Evolutionary conservation across 2,888 invertebrate species (phyloP).

Genomic region (Fragum sueziense): DNA sequence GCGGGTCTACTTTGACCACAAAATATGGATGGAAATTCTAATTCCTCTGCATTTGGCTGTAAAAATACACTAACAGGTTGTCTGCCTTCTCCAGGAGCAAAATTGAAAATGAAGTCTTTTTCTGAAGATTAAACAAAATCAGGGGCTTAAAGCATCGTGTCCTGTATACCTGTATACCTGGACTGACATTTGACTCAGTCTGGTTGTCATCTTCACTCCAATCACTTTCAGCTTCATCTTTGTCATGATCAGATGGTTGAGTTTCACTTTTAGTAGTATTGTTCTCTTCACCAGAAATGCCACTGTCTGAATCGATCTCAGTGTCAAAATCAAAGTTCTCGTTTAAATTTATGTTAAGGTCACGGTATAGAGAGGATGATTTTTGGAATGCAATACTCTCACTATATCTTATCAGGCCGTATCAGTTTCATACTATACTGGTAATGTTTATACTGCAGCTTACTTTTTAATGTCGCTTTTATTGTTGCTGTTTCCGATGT

Average conservation of each 20-base stretch:
- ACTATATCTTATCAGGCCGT: constrained; percentile 49
- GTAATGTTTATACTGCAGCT: constrained; percentile 55
- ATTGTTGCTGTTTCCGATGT: constrained; percentile 29
- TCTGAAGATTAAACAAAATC: constrained; percentile 49
- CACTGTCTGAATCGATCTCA: not conserved
- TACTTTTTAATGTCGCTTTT: constrained; percentile 48
- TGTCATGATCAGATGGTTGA: not conserved
- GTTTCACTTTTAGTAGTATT: not conserved
- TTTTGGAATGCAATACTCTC: constrained; percentile 35
- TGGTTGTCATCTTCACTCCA: constrained; percentile 50
- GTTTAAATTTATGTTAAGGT: constrained; percentile 23
- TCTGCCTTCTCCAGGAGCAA: constrained; percentile 58
- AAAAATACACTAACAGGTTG: constrained; percentile 49
- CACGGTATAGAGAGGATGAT: constrained; percentile 33
- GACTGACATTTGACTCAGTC: not conserved
- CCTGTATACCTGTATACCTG: constrained; percentile 32
- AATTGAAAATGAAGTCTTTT: constrained; percentile 47
- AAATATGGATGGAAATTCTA: constrained; percentile 41
- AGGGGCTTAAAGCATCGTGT: constrained; percentile 50
- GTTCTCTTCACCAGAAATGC: not conserved
- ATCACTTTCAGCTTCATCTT: not conserved
- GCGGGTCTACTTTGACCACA: constrained; percentile 23
- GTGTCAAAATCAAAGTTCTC: constrained; percentile 12
- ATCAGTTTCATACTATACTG: constrained; percentile 46
- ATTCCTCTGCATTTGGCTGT: constrained; percentile 41